Base-by-base conservation (phyloP, 2,888 invertebrate genomes). In the Callyntrura sp. region DNA sequence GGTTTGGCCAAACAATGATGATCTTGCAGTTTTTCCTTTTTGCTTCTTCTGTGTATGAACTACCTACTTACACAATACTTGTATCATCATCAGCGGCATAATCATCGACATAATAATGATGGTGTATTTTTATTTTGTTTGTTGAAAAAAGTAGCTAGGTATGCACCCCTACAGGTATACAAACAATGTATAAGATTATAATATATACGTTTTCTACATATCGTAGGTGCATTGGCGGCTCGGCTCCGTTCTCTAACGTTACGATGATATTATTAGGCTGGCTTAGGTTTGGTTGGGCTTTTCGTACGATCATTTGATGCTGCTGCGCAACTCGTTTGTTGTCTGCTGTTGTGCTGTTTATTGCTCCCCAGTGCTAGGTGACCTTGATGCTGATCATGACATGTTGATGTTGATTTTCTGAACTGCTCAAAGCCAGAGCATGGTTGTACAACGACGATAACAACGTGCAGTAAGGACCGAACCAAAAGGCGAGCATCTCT, bases 381-480 rank as follows among this genome's bases (percentile, higher is more conserved):
- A 85, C 85, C 85, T 85, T 85, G 85, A 78, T 76, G 76, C 43
- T 85, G 85, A 62, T 85, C 85, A 85, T 78, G 85, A 48, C 85
- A 85, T 35, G 78, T 45, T 76, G 76, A 28, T 70, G 60, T 11
- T 60, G 65, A 65, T 65, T 65, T 70, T 70, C 65, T 65, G 28
- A 28, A 4, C 60, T 60, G 20, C 60, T 60, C 55, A 55, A 23
- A 20, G 20, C 17, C 3, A n/a, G n/a, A n/a, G n/a, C n/a, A n/a
- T n/a, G n/a, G n/a, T n/a, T n/a, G n/a, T n/a, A n/a, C n/a, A n/a
- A n/a, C n/a, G n/a, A 60, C 3, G 20, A 60, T 11, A 20, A 60
- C 60, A 11, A 45, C 45, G 6, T 8, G 45, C 45, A 45, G 45
- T 11, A 45, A 45, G 45, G 11, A 11, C 45, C 11, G 45, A 45